A percentile compares a stretch with the other conserved stretches of the same genome.
Conservation (phyloP, 2,888 invertebrate genomes). For the Erebia epiphron region DNA sequence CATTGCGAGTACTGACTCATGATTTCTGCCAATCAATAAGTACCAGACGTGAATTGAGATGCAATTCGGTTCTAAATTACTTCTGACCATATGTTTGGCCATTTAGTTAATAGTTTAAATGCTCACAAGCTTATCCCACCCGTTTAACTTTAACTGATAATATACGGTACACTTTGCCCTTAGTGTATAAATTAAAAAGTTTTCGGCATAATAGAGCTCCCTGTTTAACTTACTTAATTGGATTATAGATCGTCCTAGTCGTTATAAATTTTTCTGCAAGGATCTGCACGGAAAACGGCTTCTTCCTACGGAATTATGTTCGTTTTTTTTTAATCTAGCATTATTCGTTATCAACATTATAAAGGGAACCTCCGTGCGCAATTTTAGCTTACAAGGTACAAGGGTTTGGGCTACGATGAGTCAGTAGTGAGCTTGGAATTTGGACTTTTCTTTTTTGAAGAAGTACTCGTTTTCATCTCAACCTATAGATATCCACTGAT, state of each 20-base stretch:
- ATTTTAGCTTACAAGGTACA: too few species aligned
- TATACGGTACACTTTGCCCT: neutral
- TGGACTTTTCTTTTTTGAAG: too few species aligned
- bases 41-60: conserved; percentile 19
- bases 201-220: conserved; percentile 19
- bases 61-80: conserved; percentile 27
- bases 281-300: too few species aligned
- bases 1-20: conserved; percentile 13
- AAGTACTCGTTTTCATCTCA: too few species aligned
- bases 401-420: too few species aligned
- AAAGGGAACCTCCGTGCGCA: too few species aligned
- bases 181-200: conserved; percentile 15
- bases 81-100: conserved; percentile 30
- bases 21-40: conserved; percentile 34
- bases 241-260: neutral
- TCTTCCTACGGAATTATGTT: too few species aligned
- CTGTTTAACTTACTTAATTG: conserved; percentile 5
- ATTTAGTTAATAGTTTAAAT: conserved; percentile 25
- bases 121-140: conserved; percentile 4
- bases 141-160: neutral
- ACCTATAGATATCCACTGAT: too few species aligned
- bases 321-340: too few species aligned
- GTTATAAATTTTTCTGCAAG: too few species aligned
- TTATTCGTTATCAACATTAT: too few species aligned
- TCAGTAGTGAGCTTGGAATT: too few species aligned